phyloP scores from a whole-genome alignment of 2,113 vertebrate species.

The Emydura subglobosa region DNA sequence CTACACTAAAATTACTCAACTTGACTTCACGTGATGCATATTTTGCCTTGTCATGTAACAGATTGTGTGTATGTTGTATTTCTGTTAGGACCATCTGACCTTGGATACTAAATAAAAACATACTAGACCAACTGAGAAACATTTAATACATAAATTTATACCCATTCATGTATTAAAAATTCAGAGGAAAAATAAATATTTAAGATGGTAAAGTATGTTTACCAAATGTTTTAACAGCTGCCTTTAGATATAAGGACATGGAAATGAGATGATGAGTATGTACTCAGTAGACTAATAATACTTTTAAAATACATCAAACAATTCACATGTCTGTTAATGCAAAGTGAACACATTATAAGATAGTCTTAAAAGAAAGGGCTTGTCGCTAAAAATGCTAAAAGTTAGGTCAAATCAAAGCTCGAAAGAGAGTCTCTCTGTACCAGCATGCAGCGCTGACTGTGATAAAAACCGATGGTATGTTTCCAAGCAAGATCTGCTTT shows the following conservation, averaged over 20 bases:
- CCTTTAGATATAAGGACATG: slow-evolving; percentile 78
- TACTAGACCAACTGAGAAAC: slow-evolving; percentile 85
- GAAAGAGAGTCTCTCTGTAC: background rate
- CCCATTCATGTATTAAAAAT: slow-evolving; percentile 83
- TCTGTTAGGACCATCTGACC: slow-evolving; percentile 86
- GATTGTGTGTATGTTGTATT: slow-evolving; percentile 85
- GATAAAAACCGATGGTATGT: background rate
- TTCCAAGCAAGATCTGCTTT: background rate
- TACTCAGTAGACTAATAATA: slow-evolving; percentile 64
- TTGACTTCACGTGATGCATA: slow-evolving; percentile 81
- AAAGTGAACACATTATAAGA: slow-evolving; percentile 24
- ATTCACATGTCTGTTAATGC: slow-evolving; percentile 45
- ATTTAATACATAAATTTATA: slow-evolving; percentile 83
- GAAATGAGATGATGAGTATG: slow-evolving; percentile 74
- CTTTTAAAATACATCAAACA: slow-evolving; percentile 53
- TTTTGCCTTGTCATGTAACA: slow-evolving; percentile 85
- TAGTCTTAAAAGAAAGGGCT: slow-evolving; percentile 7
- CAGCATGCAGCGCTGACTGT: background rate
- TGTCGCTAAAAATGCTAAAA: background rate
- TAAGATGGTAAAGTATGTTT: slow-evolving; percentile 85
- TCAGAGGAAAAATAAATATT: slow-evolving; percentile 87
- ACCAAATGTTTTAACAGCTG: slow-evolving; percentile 84
- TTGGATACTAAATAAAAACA: slow-evolving; percentile 85
- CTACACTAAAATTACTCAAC: slow-evolving; percentile 75
- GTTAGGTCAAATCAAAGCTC: background rate